Percentiles rank a stretch among this genome's conserved stretches.
These are phyloP conservation scores for Grapholita molesta DNA, from an alignment of 1,140 invertebrate genomes.

Conservation along the genomic window DNA sequence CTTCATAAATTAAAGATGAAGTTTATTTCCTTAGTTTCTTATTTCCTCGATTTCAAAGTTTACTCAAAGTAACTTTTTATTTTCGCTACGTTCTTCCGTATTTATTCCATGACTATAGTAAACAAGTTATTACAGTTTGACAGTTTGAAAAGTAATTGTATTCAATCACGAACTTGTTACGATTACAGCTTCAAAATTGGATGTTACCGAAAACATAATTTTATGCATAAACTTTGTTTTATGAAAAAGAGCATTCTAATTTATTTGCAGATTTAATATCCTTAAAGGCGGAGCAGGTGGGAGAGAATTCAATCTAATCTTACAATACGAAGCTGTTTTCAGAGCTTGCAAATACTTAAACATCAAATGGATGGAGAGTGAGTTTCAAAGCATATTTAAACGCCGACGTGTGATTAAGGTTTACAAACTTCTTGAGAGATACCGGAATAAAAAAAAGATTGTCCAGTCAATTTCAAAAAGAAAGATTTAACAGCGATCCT, in stretches of 20 bases:
- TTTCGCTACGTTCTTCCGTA: not conserved
- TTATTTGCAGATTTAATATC: constrained; percentile 14
- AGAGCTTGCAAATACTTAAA: not conserved
- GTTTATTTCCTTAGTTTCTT: not conserved
- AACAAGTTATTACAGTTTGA: not conserved
- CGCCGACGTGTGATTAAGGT: not conserved
- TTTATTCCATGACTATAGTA: not conserved
- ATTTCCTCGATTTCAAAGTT: not conserved
- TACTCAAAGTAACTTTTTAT: not conserved
- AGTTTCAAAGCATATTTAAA: not conserved
- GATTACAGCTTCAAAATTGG: not conserved
- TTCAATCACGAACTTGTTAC: not conserved
- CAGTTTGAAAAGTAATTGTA: not conserved
- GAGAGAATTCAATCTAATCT: constrained; percentile 4
- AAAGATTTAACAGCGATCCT: not conserved
- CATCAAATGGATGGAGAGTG: not conserved
- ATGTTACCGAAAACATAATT: not conserved
- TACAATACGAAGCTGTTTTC: not conserved
- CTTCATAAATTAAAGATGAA: constrained; percentile 28
- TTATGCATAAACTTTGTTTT: not conserved
- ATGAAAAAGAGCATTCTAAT: constrained; percentile 2
- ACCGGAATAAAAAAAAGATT: not conserved
- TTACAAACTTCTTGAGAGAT: not conserved
- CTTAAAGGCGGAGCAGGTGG: not conserved
- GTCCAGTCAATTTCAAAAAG: constrained; percentile 6